Base-by-base conservation (phyloP, 37 sponge, comb jelly and placozoan genomes). In the Diacarnus erythraeanus region DNA sequence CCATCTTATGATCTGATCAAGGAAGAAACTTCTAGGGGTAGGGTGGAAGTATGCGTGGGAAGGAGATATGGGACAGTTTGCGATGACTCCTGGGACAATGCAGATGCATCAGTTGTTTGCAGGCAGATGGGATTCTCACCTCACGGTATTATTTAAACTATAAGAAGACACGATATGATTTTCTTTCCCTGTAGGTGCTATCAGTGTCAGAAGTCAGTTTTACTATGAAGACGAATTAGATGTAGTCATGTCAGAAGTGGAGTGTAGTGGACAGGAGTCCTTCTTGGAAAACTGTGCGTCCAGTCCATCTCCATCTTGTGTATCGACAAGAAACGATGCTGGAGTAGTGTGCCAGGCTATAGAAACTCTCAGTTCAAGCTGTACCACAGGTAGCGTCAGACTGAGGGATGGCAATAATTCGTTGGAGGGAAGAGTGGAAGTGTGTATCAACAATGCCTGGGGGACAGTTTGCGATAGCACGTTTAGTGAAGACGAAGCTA, bases 41-140 rank as follows among this genome's bases (percentile, higher is more conserved):
- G 76, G 40, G 84, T 76, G 21, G 84, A 83, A 54, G 70, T 83
- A 2, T 83, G 84, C 38, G 31, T 57, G 10, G 58, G 64, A 23
- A 69, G 77, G 3, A 67, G 30, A 27, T 83, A 64, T 34, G 81
- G 81, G 5, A 38, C 59, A 26, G 73, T 81, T 39, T 81, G 81
- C 61, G 72, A 60, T 40, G 47, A 59, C 12, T 22, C 18, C 23
- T 81, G 81, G 81, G 59, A 33, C 9, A 59, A 71, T 40, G 29
- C 20, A 40, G 81, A 81, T 81, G 81, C 81, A 12, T 72, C 81
- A 38, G 73, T 81, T 0, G 81, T 60, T 18, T 81, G 81, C 72
- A 41, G 63, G 23, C 81, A 81, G 61, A 54, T 81, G 0, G 81
- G 81, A 26, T 81, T 81, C 73, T 81, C 81, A 22, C 64, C 73